Base-by-base conservation (phyloP, 2,888 invertebrate genomes). In the Rhamphomyia laevipes region DNA sequence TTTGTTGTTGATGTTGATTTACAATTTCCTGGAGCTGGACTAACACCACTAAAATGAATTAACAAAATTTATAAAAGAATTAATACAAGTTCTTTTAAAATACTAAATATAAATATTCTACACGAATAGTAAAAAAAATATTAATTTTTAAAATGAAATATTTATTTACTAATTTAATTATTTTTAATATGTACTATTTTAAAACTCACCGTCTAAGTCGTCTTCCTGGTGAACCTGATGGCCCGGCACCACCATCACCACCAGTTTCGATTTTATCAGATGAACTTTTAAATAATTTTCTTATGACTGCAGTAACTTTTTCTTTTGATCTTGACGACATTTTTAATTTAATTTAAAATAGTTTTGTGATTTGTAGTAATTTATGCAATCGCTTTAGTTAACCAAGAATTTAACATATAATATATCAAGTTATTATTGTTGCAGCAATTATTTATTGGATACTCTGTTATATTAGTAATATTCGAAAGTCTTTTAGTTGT, bases 261-360 rank as follows among this genome's bases (percentile, higher is more conserved):
- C 78, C 81, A 57, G 81, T 82, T 18, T 70, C 72, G 49, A 81
- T 75, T 65, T 84, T 85, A 63, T 81, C 80, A 16, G 82, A 58
- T 47, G 61, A 77, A 43, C 84, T 80, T 57, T 82, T 80, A 67
- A 87, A 86, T 57, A 87, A 73, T 71, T 84, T 85, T 58, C 83
- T 77, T 70, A 88, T 82, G 46, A 85, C 86, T 23, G 86, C 82
- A 27, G 86, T 81, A 53, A 88, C 82, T 74, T 86, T 86, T 64
- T 87, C 86, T 69, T 85, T 84, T 31, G 86, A 84, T 57, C 85
- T 78, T 57, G 84, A 83, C 61, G 83, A 79, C 86, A 86, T 86
- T 61, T 73, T 42, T 13, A 6, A 5, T n/a, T 35, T 35, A 4
- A 27, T 27, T 6, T 7, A 4, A 27, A 27, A 27, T 6, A 27